Evolutionary conservation across 2,888 invertebrate species (phyloP), one percentile per base, ranked within the genome.

Genomic region (Itoplectis maculator): DNA sequence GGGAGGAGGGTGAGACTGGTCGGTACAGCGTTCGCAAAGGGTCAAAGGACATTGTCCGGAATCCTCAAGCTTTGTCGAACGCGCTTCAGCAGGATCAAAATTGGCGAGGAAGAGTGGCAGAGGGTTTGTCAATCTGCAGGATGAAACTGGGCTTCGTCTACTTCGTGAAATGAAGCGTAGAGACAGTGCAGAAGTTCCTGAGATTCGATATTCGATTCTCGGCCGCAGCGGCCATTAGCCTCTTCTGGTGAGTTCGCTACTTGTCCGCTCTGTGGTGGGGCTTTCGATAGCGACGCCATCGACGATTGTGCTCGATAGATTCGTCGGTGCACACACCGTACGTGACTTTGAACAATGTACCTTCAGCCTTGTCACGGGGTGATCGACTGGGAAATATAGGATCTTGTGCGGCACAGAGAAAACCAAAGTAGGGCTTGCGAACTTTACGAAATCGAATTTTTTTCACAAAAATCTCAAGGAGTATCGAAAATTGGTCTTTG

Each of bases 201-300:
- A 45, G 69, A 70, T 69, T 82, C 80, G 65, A 49, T 66, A 51
- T 66, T 45, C 37, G 54, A 79, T 70, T 77, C 65, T 72, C 70
- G 54, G 56, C 76, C 76, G 18, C 76, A 83, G 72, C 82, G 72
- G 61, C 66, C 68, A 79, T 73, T 73, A 77, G 72, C 77, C 74
- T 49, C 74, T 61, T 56, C 73, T 59, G 65, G 65, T 70, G 47
- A n/a, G n/a, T 54, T 61, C 66, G 56, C 75, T 70, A 82, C 49
- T 69, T 47, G n/a, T 75, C 79, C 78, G 65, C 74, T 2, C 29
- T 5, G 3, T 29, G 3, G 3, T 29, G 78, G 74, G 82, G 79
- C 65, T 82, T 82, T 70, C 78, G 79, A 75, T 70, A 79, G 65
- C 37, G 70, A 75, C 65, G 79, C 42, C 74, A 75, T 75, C 75